phyloP scores from a whole-genome alignment of 2,113 vertebrate species.

The Sclerurus mexicanus region DNA sequence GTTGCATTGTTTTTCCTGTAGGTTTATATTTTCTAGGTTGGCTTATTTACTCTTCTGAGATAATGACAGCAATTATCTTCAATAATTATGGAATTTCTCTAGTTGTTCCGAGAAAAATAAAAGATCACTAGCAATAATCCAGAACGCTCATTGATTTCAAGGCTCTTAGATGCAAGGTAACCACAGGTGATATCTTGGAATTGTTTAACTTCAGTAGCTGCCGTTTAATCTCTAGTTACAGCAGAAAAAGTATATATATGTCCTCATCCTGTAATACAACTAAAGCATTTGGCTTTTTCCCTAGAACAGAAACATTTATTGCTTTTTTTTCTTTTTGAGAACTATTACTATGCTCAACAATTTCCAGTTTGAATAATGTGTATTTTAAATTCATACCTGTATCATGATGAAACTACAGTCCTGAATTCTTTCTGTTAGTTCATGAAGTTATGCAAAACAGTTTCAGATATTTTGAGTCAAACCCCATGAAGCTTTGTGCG shows the following conservation, averaged over 20 bases:
- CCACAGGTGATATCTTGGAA: neutral
- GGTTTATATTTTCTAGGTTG: neutral
- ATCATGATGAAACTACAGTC: neutral
- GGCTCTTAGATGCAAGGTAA: neutral
- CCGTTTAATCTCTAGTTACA: neutral
- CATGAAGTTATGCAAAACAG: neutral
- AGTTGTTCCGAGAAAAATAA: neutral
- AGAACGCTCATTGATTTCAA: neutral
- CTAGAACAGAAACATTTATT: neutral
- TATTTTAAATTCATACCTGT: neutral
- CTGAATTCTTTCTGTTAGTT: neutral
- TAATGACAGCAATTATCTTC: neutral
- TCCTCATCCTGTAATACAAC: neutral
- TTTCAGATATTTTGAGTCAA: neutral
- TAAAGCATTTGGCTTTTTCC: neutral
- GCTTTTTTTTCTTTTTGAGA: neutral
- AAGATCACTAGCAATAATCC: neutral
- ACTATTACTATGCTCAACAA: neutral
- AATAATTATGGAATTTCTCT: neutral
- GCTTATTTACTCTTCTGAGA: neutral
- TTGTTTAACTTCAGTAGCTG: neutral
- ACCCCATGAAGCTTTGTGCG: neutral
- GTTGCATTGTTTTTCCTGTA: neutral
- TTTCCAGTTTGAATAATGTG: neutral
- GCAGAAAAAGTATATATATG: neutral